Percentiles rank a stretch among this genome's conserved stretches.
phyloP scores from a whole-genome alignment of 2,888 invertebrate genomes.

The Thera britannica region DNA sequence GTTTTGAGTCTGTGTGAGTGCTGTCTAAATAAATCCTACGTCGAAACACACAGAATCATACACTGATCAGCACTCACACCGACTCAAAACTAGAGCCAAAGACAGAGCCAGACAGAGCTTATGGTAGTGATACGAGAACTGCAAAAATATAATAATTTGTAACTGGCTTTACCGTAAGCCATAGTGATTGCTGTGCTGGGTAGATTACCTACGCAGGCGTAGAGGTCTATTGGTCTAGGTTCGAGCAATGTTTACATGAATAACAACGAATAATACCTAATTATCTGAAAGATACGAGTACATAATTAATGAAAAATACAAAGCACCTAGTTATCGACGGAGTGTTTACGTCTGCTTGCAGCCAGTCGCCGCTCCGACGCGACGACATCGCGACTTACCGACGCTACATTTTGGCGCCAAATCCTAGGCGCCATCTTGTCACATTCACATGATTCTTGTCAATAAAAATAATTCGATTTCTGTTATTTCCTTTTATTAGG shows the following conservation, averaged over 20 bases:
- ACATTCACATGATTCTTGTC: constrained; percentile 71
- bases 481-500: constrained; percentile 52
- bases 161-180: too few relatives aligned
- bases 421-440: constrained; percentile 68
- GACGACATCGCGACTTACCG: constrained; percentile 51
- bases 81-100: too few relatives aligned
- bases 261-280: constrained; percentile 3
- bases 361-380: constrained; percentile 37
- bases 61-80: too few relatives aligned
- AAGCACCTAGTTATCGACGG: constrained; percentile 36
- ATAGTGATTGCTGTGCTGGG: too few relatives aligned
- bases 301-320: constrained; percentile 32
- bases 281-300: constrained; percentile 17
- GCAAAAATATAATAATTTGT: too few relatives aligned
- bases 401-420: constrained; percentile 72
- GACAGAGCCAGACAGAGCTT: too few relatives aligned
- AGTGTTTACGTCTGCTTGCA: constrained; percentile 51
- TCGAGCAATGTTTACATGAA: not conserved
- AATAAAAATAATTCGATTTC: constrained; percentile 72
- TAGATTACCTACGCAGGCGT: too few relatives aligned
- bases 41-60: too few relatives aligned
- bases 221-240: not conserved
- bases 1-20: too few relatives aligned
- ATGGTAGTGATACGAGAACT: too few relatives aligned
- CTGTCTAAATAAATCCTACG: too few relatives aligned